Evolutionary conservation across 1,140 invertebrate genomes (phyloP), one percentile per base, ranked within the genome.

Genomic region (Linepithema humile): DNA sequence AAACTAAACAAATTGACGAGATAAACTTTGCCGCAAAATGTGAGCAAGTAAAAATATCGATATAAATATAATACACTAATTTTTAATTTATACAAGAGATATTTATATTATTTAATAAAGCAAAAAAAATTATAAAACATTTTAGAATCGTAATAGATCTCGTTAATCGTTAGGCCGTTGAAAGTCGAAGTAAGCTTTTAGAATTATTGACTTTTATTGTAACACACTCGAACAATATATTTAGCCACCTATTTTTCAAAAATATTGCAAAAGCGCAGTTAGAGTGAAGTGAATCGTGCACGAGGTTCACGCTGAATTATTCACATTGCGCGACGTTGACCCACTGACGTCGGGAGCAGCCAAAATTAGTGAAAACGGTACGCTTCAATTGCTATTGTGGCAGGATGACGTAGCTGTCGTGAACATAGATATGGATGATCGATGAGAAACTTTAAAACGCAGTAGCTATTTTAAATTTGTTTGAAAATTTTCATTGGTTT

Each of bases 321-420:
- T 78, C 23, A 29, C 35, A 3, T n/a, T 0, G 29, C 43, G 43
- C 23, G 59, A 64, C 20, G 59, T 65, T 70, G 48, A 70, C 35
- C 64, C 35, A 80, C 15, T 55, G 48, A 38, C 5, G 23, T 69
- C 62, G 20, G 20, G 38, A 50, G 9, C 20, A 15, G 38, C 15
- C 10, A 40, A 32, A 70, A 69, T 80, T 55, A 80, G 6, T 40
- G 23, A 80, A 70, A 80, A 55, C 9, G 12, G 40, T 29, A 17
- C n/a, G 26, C 7, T 40, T 69, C 17, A 29, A 55, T 55, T 35
- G 35, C n/a, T 23, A 78, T 69, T 69, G 35, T 32, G 48, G 20
- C 38, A 40, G 23, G 15, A 69, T 69, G 50, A 78, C 45, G 17
- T 17, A 35, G 7, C 15, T 6, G 12, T 17, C 15, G 7, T 12